Percentiles rank a stretch among this genome's conserved stretches.
Conservation (phyloP, 1,140 invertebrate genomes). For the Listronotus bonariensis region DNA sequence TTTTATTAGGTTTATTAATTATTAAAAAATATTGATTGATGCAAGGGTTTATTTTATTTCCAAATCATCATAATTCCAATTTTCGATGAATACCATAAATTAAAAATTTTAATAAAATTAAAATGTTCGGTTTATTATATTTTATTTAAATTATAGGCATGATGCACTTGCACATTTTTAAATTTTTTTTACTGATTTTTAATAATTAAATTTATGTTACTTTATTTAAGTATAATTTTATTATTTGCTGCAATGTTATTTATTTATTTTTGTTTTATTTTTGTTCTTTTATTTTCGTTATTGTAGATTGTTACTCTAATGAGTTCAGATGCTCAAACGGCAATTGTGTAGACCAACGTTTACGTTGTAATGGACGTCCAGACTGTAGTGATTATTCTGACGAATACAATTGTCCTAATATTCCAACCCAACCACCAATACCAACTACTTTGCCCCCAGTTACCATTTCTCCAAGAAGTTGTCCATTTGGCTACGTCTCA, state of each 20-base stretch:
- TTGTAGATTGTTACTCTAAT: conserved; percentile 66
- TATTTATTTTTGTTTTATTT: conserved; percentile 39
- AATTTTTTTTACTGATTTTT: conserved; percentile 26
- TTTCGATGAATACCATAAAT: neutral
- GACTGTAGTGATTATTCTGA: conserved; percentile 79
- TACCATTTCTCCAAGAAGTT: conserved; percentile 48
- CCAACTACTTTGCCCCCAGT: conserved; percentile 30
- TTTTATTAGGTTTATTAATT: no score
- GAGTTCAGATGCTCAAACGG: conserved; percentile 79
- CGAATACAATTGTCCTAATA: conserved; percentile 61
- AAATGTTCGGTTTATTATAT: neutral
- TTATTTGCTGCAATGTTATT: conserved; percentile 2
- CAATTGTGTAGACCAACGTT: conserved; percentile 70
- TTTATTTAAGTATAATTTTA: conserved; percentile 1
- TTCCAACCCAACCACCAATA: conserved; percentile 28
- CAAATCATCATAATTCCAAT: no score
- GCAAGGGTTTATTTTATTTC: no score
- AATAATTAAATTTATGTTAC: conserved; percentile 12
- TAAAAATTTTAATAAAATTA: neutral
- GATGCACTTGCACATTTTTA: conserved; percentile 17
- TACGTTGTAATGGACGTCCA: conserved; percentile 70
- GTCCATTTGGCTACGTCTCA: conserved; percentile 57
- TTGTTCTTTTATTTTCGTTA: conserved; percentile 36
- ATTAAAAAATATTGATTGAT: no score
- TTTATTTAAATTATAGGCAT: conserved; percentile 25